Evolutionary conservation across 2,113 vertebrate genomes (phyloP).

Genomic region (Atrichornis clamosus): DNA sequence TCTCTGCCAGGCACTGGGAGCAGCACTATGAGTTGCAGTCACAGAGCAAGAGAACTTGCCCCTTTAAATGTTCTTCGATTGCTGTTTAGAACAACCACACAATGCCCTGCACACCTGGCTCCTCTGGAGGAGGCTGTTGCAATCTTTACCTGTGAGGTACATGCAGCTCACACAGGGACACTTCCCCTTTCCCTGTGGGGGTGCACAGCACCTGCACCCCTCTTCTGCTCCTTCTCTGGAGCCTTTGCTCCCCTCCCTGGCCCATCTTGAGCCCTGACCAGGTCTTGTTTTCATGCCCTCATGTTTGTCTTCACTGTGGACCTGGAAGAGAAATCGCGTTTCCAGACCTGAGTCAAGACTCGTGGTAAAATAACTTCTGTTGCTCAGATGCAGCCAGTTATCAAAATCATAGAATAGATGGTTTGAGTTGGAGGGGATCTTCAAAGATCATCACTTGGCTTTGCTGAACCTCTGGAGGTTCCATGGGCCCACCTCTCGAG

Average conservation of each 20-base stretch:
- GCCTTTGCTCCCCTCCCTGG: not conserved
- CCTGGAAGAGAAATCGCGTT: not conserved
- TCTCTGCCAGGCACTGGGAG: fast-evolving
- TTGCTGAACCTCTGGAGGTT: not conserved
- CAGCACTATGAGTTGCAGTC: not conserved
- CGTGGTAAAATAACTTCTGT: not conserved
- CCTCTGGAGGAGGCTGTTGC: not conserved
- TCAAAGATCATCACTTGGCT: not conserved
- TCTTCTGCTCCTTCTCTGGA: no score
- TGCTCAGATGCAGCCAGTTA: not conserved
- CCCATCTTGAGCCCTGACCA: not conserved
- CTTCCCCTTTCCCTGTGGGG: not conserved
- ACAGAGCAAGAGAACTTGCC: not conserved
- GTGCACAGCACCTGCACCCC: fast-evolving
- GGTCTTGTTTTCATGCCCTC: fast-evolving
- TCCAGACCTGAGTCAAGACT: not conserved
- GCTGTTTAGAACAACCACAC: not conserved
- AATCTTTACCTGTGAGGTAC: not conserved
- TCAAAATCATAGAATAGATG: no score
- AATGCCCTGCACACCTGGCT: fast-evolving
- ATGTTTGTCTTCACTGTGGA: fast-evolving
- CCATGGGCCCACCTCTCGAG: not conserved
- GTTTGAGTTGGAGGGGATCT: not conserved
- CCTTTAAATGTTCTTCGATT: not conserved
- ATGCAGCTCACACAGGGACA: not conserved